Base-by-base conservation (phyloP, 2,797 vertebrate species). In the Coracias cyanogaster region DNA sequence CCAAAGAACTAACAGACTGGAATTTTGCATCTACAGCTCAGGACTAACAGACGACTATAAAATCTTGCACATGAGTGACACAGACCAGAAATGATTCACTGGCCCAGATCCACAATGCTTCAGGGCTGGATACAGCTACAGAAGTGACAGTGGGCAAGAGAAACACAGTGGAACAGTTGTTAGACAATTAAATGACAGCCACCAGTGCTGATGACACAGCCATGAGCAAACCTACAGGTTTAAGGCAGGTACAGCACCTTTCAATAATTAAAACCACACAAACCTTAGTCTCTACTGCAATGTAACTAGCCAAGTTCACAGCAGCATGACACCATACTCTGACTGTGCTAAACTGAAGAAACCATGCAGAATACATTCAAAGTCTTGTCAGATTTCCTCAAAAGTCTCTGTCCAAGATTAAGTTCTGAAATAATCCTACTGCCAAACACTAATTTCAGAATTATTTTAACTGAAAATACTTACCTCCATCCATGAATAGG, bases 351-450 rank as follows among this genome's bases (percentile, higher is more conserved):
- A 79, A 31, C 0, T 52, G 54, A 92, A 77, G 19, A 77, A 80
- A 83, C 49, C 31, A 70, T 4, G 19, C 29, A 81, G 52, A 86
- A 91, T 12, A 58, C 15, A 24, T 43, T 61, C 26, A 15, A 88
- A 80, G 21, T 29, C 25, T 86, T 51, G 57, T 1, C 55, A 76
- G 12, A 67, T 25, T 25, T 51, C 18, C 29, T 78, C 15, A 66
- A 29, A 89, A 84, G 43, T 31, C 60, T 90, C 88, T 94, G 86
- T 93, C 93, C 83, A 96, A 88, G 94, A 64, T 21, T n/a, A 82
- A 88, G 82, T 84, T 91, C 88, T 94, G 90, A 96, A 94, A 57
- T 35, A 85, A 84, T 16, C 22, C 17, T 67, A 70, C 15, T 90
- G 88, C 57, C 88, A 86, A 94, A 64, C 15, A 33, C 17, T 12